Percentiles rank a stretch among this genome's conserved stretches.
Evolutionary conservation across 1,140 invertebrate genomes (phyloP).

Genomic region (Drosophila nigrodunni): DNA sequence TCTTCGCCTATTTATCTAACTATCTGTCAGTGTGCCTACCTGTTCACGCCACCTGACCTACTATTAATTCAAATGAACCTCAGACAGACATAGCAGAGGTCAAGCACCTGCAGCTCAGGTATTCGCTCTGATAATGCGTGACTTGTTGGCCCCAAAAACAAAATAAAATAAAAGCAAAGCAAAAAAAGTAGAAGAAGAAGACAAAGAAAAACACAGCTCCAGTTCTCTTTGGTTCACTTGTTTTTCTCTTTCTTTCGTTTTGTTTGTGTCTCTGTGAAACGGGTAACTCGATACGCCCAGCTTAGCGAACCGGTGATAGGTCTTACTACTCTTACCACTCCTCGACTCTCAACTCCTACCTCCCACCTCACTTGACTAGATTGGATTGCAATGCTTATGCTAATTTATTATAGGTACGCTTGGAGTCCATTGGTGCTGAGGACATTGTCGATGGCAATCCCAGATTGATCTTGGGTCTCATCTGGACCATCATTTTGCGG

Average conservation of each 20-base stretch:
- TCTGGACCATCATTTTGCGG: slow-evolving; percentile 99
- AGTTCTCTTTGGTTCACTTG: slow-evolving; percentile 39
- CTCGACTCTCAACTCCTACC: neutral
- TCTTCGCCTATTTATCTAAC: slow-evolving; percentile 56
- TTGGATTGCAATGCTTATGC: slow-evolving; percentile 47
- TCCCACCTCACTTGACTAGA: neutral
- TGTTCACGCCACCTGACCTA: slow-evolving; percentile 68
- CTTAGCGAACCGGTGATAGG: slow-evolving; percentile 52
- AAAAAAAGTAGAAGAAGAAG: too few relatives aligned
- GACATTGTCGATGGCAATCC: slow-evolving; percentile 99
- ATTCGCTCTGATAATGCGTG: slow-evolving; percentile 78
- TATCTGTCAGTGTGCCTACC: slow-evolving; percentile 46
- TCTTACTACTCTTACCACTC: too few relatives aligned
- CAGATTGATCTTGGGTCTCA: slow-evolving; percentile 97
- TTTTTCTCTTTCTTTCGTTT: slow-evolving; percentile 20
- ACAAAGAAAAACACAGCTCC: slow-evolving; percentile 30
- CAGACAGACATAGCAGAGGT: slow-evolving; percentile 33
- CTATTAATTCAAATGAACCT: slow-evolving; percentile 69
- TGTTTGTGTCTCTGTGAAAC: slow-evolving; percentile 40
- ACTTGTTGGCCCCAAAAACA: slow-evolving; percentile 50
- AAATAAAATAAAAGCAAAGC: neutral
- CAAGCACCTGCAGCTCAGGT: slow-evolving; percentile 59
- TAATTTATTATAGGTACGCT: slow-evolving; percentile 58
- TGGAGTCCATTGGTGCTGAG: slow-evolving; percentile 98
- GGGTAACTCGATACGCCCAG: slow-evolving; percentile 65